Evolutionary conservation across 2,888 invertebrate genomes (phyloP).

Genomic region (Himalopsyche japonica): DNA sequence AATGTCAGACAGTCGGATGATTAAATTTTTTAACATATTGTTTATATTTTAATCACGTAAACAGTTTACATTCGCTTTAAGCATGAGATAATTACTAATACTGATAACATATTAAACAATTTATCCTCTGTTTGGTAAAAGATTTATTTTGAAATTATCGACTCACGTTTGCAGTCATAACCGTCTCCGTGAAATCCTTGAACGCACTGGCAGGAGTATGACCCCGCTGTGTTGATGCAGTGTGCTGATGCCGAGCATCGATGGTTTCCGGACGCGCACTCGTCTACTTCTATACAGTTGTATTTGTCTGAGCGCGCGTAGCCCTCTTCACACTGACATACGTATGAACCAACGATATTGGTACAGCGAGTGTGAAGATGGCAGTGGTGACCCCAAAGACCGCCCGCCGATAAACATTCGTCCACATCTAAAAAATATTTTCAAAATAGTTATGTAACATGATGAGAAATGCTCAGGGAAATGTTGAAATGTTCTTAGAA

Average conservation of each 20-base stretch:
- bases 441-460: neutral
- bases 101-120: no score
- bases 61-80: no score
- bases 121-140: no score
- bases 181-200: constrained; percentile 79
- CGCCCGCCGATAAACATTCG: constrained; percentile 80
- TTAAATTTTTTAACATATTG: no score
- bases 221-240: constrained; percentile 81
- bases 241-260: constrained; percentile 75
- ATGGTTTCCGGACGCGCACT: constrained; percentile 73
- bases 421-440: constrained; percentile 71
- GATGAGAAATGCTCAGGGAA: no score
- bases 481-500: no score
- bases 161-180: constrained; percentile 77
- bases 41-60: no score
- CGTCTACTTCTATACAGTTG: constrained; percentile 80
- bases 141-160: neutral
- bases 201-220: constrained; percentile 75
- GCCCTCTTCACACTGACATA: constrained; percentile 81
- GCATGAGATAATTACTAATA: no score
- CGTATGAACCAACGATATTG: constrained; percentile 80
- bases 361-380: constrained; percentile 82
- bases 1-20: no score
- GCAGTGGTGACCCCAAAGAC: constrained; percentile 81
- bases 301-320: constrained; percentile 76